These are phyloP conservation scores for Lochmaea capreae DNA, from an alignment of 2,888 invertebrate species.

Conservation along the genomic window DNA sequence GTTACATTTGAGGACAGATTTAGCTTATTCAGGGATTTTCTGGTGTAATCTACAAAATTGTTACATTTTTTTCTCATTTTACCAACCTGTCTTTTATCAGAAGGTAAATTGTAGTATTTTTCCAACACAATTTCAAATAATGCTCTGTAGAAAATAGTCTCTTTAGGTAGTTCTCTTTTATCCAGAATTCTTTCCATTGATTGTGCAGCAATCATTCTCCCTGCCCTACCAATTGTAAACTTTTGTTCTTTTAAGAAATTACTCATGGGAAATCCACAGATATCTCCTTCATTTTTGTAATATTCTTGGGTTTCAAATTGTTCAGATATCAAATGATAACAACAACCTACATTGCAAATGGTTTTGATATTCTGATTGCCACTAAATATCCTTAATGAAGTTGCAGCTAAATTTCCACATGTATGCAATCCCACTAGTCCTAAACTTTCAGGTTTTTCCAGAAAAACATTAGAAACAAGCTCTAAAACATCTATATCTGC, in stretches of 20 bases:
- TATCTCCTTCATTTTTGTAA: not conserved
- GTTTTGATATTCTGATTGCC: constrained; percentile 68
- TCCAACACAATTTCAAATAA: constrained; percentile 75
- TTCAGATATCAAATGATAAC: constrained; percentile 85
- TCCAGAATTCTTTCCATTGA: constrained; percentile 77
- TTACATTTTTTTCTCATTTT: constrained; percentile 65
- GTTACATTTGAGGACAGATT: constrained; percentile 67
- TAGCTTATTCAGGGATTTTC: constrained; percentile 74
- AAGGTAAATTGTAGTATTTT: constrained; percentile 63
- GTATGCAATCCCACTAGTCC: constrained; percentile 85
- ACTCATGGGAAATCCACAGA: constrained; percentile 77
- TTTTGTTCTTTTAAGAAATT: constrained; percentile 68
- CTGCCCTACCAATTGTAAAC: constrained; percentile 76
- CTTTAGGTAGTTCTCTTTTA: constrained; percentile 71
- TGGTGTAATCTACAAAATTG: constrained; percentile 77
- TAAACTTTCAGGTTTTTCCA: constrained; percentile 62
- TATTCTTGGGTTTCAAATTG: constrained; percentile 58
- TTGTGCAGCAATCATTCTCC: constrained; percentile 88
- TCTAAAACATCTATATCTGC: constrained; percentile 69
- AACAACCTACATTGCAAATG: constrained; percentile 88
- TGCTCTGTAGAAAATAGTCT: constrained; percentile 80
- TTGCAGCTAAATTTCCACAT: constrained; percentile 85
- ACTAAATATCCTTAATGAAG: constrained; percentile 77
- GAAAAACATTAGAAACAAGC: constrained; percentile 69
- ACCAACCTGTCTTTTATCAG: constrained; percentile 70